Evolutionary conservation across 2,113 vertebrate genomes (phyloP).

Genomic region (Burhinus bistriatus): DNA sequence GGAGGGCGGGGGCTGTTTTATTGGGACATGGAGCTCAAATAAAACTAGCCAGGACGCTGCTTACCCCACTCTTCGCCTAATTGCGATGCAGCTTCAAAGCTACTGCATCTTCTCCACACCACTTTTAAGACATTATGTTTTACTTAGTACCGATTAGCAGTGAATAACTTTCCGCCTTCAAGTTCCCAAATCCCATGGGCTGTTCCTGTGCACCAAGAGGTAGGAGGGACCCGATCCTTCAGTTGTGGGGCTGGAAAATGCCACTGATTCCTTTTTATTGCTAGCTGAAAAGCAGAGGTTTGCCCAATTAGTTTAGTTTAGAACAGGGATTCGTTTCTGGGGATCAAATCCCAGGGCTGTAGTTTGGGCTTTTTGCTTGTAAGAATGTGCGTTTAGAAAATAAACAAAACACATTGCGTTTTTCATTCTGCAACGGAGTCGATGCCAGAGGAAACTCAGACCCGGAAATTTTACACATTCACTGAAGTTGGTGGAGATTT

Average conservation of each 20-base stretch:
- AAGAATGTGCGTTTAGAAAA: neutral
- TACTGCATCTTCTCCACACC: neutral
- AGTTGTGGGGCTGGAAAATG: neutral
- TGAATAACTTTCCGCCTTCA: neutral
- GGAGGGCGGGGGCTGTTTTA: neutral
- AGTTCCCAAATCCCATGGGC: neutral
- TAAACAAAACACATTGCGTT: neutral
- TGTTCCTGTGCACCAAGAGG: neutral
- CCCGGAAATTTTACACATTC: neutral
- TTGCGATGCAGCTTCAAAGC: conserved; percentile 10
- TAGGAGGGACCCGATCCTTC: neutral
- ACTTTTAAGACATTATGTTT: neutral
- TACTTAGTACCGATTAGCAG: neutral
- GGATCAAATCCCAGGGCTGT: neutral
- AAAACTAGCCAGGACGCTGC: conserved; percentile 19
- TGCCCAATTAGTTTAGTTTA: neutral
- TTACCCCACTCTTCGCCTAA: neutral
- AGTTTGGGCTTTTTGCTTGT: neutral
- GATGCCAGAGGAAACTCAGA: neutral
- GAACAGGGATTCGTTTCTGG: neutral
- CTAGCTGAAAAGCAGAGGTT: neutral
- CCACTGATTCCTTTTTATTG: neutral
- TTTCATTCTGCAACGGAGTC: neutral
- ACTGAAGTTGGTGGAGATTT: neutral
- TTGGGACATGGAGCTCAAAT: conserved; percentile 10